Conservation (phyloP, 2,113 vertebrate species). For the Phocoena phocoena region DNA sequence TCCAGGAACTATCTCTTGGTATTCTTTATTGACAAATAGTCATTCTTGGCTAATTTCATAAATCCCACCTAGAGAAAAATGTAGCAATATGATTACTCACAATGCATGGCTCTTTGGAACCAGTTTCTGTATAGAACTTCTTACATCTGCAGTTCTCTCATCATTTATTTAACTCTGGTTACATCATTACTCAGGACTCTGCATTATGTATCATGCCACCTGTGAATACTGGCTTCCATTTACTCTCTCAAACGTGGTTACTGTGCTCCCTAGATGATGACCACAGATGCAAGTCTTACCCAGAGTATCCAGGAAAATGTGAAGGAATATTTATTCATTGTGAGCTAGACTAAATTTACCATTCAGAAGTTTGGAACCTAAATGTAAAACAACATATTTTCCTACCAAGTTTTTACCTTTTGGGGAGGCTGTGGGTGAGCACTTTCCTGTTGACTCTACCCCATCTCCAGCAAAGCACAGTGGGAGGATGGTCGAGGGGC, state of each 20-base stretch:
- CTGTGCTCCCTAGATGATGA: background rate
- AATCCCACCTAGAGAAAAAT: background rate
- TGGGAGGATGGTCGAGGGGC: background rate
- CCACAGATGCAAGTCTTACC: too few species aligned
- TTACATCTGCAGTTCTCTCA: background rate
- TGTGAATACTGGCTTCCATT: background rate
- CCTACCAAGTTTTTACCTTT: background rate
- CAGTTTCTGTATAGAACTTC: background rate
- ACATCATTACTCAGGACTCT: background rate
- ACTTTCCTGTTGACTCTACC: background rate
- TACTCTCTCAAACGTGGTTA: background rate
- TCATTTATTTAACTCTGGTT: background rate
- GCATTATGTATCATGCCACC: background rate
- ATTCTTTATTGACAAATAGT: background rate
- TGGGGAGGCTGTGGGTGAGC: background rate
- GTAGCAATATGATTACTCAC: background rate
- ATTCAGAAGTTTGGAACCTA: background rate
- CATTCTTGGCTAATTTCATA: background rate
- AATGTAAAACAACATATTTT: background rate
- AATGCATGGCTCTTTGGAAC: background rate
- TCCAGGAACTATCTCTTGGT: background rate
- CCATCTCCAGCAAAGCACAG: background rate
- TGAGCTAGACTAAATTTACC: background rate
- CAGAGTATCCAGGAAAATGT: background rate
- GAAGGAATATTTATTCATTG: background rate